These are phyloP conservation scores for Dromas ardeola DNA, from an alignment of 2,113 vertebrate genomes.

Conservation along the genomic window DNA sequence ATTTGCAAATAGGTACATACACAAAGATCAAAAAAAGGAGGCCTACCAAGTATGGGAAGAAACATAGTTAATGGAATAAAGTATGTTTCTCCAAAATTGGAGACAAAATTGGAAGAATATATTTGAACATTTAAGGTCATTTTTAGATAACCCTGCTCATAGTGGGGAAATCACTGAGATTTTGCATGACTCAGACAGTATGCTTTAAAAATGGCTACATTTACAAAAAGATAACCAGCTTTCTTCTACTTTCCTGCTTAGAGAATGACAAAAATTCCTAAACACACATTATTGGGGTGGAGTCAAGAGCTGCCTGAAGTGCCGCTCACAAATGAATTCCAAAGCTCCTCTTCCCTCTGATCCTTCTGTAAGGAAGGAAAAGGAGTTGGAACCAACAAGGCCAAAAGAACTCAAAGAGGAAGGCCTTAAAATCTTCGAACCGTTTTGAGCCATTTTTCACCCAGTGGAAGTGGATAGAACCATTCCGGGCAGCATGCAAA, in stretches of 20 bases:
- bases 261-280: constrained; percentile 19
- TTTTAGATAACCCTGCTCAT: neutral
- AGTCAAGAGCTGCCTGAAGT: neutral
- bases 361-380: neutral
- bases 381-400: neutral
- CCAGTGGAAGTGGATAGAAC: accelerated
- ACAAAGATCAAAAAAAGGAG: neutral
- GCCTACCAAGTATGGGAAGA: neutral
- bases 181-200: constrained; percentile 11
- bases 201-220: constrained; percentile 40
- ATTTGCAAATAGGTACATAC: neutral
- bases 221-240: neutral
- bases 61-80: neutral
- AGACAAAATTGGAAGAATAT: neutral
- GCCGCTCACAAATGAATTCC: neutral
- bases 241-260: constrained; percentile 44
- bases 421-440: neutral
- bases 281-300: neutral
- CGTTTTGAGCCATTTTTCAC: neutral
- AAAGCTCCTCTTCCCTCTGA: neutral
- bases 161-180: constrained; percentile 20
- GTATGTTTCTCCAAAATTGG: neutral
- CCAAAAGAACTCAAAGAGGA: neutral
- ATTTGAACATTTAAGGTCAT: neutral
- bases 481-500: neutral